Base-by-base conservation (phyloP, 2,888 invertebrate genomes). In the Melitaea athalia region DNA sequence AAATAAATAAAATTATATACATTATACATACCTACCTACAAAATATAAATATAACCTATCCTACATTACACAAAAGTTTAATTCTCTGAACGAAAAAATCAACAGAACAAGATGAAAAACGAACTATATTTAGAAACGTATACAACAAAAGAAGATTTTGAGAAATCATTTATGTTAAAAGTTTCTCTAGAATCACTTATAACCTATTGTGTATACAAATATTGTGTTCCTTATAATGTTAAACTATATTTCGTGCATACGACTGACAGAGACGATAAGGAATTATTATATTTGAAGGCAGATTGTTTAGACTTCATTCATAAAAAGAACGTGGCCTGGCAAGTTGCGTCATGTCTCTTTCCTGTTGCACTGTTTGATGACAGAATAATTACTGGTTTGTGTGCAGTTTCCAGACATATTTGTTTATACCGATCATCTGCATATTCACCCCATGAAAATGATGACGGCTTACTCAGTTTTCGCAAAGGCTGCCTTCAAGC, bases 401-500 rank as follows among this genome's bases (percentile, higher is more conserved):
- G 97, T 85, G 95, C 96, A 0, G 96, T 96, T 0, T 87, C 88
- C 1, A 81, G 93, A 64, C 87, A 91, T 69, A 85, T 93, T 45
- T 83, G 85, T 71, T 84, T 85, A 70, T 80, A 80, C 65, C 83
- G 80, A 62, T 74, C 76, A 8, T 66, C 74, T 11, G 50, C 72
- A 0, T 73, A 64, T 7, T 76, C 80, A 52, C 12, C 68, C 3
- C 75, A 80, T 31, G 91, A 90, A 74, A 88, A 89, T 62, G 90
- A 90, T 57, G 90, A 92, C 62, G 87, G 92, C 24, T 85, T 97
- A 53, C 89, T 98, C 14, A 97, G 98, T 0, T 98, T 97, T 80
- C 95, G 97, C 70, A 94, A 94, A 71, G 94, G 96, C 64, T 97
- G 97, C 79, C 89, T 98, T 14, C 93, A 96, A 78, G 96, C 97